Evolutionary conservation across 1,140 invertebrate species (phyloP).

Genomic region (Sitodiplosis mosellana): DNA sequence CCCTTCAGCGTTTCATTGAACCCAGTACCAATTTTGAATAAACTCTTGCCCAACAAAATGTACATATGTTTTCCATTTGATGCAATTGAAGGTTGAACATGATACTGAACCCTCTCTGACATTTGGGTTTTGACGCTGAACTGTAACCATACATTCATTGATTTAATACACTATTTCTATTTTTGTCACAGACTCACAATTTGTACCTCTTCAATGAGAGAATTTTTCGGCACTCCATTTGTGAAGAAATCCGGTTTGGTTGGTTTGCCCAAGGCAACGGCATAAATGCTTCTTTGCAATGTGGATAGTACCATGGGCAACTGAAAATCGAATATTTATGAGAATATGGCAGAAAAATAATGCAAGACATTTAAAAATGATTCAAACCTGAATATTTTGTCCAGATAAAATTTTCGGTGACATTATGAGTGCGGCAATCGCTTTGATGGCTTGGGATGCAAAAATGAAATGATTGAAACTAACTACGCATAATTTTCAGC

Average conservation of each 20-base stretch:
- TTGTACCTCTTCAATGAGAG: constrained; percentile 57
- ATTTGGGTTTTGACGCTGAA: constrained; percentile 24
- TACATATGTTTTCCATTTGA: constrained; percentile 83
- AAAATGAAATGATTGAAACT: too few relatives aligned
- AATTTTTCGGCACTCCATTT: constrained; percentile 63
- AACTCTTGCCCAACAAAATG: constrained; percentile 54
- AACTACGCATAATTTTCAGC: too few relatives aligned
- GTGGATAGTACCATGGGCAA: constrained; percentile 70
- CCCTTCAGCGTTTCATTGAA: constrained; percentile 79
- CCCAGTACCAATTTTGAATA: constrained; percentile 83
- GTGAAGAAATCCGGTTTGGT: constrained; percentile 72
- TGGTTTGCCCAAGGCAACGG: constrained; percentile 67
- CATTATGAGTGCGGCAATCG: constrained; percentile 76
- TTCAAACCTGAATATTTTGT: constrained; percentile 69
- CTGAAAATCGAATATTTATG: constrained; percentile 26
- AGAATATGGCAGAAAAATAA: too few relatives aligned
- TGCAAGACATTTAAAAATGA: too few relatives aligned
- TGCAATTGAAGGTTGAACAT: constrained; percentile 40
- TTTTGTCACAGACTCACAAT: too few relatives aligned
- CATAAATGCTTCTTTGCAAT: constrained; percentile 77
- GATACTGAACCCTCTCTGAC: constrained; percentile 18
- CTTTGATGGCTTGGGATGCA: constrained; percentile 69
- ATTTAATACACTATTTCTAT: too few relatives aligned
- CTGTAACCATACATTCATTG: too few relatives aligned
- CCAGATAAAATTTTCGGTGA: constrained; percentile 52